Evolutionary conservation across 2,888 invertebrate genomes (phyloP).

Genomic region (Opisthograptis luteolata): DNA sequence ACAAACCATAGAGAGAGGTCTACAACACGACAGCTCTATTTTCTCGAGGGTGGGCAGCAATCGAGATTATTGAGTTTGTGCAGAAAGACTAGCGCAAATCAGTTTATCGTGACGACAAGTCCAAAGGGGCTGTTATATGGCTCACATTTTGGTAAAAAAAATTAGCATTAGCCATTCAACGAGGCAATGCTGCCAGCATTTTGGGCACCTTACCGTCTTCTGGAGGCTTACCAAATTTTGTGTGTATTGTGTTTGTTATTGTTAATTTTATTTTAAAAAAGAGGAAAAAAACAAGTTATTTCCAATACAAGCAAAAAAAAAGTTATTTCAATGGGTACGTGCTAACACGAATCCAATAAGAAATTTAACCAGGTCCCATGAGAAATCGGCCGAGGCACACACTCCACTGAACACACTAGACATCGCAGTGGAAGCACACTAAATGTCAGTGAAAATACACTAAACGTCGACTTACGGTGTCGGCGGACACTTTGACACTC

Average conservation of each 20-base stretch:
- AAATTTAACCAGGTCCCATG: conserved; percentile 28
- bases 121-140: conserved; percentile 22
- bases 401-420: conserved; percentile 43
- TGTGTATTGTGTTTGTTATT: no score
- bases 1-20: conserved; percentile 26
- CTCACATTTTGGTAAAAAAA: conserved; percentile 17
- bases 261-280: no score
- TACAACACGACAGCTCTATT: conserved; percentile 26
- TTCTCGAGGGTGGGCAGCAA: conserved; percentile 46
- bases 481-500: conserved; percentile 47
- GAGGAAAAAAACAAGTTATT: no score
- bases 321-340: no score
- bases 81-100: conserved; percentile 50
- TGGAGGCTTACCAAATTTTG: no score
- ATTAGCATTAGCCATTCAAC: no score
- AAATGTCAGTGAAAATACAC: conserved; percentile 27
- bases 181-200: no score
- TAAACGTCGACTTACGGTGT: conserved; percentile 56
- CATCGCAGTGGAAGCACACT: conserved; percentile 47
- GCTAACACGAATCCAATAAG: conserved; percentile 19
- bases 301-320: no score
- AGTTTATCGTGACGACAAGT: conserved; percentile 47
- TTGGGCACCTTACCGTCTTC: no score
- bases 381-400: conserved; percentile 35
- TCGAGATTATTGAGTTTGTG: conserved; percentile 53